Evolutionary conservation across 2,888 invertebrate species (phyloP).

Genomic region (Endomychus coccineus): DNA sequence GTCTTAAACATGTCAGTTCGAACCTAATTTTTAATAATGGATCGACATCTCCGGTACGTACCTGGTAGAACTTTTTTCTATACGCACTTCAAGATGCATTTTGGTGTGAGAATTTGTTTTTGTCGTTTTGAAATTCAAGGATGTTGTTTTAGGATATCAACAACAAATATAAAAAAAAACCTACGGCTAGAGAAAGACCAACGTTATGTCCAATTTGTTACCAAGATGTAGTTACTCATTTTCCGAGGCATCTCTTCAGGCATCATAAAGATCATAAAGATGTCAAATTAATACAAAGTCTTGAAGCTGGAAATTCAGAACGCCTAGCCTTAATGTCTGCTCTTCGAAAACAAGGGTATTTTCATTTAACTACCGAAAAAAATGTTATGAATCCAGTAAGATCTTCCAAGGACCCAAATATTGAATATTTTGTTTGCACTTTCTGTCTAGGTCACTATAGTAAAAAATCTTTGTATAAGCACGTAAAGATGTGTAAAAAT

Average conservation of each 20-base stretch:
- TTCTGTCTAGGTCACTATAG: slow-evolving; percentile 20
- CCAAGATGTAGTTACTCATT: slow-evolving; percentile 18
- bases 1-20: no score
- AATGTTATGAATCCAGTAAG: slow-evolving; percentile 17
- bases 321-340: slow-evolving; percentile 12
- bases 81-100: no score
- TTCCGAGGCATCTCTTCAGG: slow-evolving; percentile 18
- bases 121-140: no score
- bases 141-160: no score
- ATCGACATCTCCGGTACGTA: no score
- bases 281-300: slow-evolving; percentile 11
- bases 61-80: no score
- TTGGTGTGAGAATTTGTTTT: no score
- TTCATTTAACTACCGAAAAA: slow-evolving; percentile 12
- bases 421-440: slow-evolving; percentile 18
- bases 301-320: slow-evolving; percentile 20
- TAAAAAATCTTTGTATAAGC: slow-evolving; percentile 16
- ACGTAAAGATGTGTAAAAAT: slow-evolving; percentile 18
- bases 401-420: slow-evolving; percentile 14
- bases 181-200: slow-evolving; percentile 19
- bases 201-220: slow-evolving; percentile 20
- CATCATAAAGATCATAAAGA: slow-evolving; percentile 12
- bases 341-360: slow-evolving; percentile 16
- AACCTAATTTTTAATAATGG: no score
- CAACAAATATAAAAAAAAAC: no score